Evolutionary conservation across 2,797 vertebrate genomes (phyloP).

Genomic region (Acipenser transmontanus): DNA sequence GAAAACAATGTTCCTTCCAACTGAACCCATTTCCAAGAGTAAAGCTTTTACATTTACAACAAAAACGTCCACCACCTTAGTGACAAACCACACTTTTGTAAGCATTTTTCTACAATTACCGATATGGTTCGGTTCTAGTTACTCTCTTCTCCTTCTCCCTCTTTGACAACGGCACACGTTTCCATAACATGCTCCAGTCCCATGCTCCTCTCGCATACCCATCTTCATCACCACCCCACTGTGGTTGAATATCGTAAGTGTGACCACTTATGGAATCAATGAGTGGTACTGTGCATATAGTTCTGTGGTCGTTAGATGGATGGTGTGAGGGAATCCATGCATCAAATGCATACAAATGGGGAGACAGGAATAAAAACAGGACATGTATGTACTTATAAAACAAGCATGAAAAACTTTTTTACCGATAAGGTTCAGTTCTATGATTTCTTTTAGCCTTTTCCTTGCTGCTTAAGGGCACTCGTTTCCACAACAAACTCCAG

Average conservation of each 20-base stretch:
- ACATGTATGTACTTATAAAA: slow-evolving; percentile 1
- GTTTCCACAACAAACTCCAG: slow-evolving; percentile 98
- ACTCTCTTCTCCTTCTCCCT: slow-evolving; percentile 83
- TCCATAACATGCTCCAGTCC: slow-evolving; percentile 99
- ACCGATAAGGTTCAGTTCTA: slow-evolving; percentile 95
- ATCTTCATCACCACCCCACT: slow-evolving; percentile 91
- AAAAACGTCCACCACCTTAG: background rate
- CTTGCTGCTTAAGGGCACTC: slow-evolving; percentile 84
- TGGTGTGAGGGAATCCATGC: slow-evolving; percentile 11
- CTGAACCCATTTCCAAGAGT: too few relatives aligned
- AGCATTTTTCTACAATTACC: slow-evolving; percentile 63
- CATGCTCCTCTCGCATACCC: slow-evolving; percentile 96
- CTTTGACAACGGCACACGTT: slow-evolving; percentile 85
- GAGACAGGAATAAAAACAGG: slow-evolving; percentile 36
- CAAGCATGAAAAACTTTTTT: slow-evolving; percentile 50
- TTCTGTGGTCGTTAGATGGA: slow-evolving; percentile 64
- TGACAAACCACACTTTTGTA: slow-evolving; percentile 11
- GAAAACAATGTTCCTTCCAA: too few relatives aligned
- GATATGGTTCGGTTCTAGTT: slow-evolving; percentile 93
- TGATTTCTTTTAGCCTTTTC: slow-evolving; percentile 89
- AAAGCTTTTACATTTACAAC: too few relatives aligned
- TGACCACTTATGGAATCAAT: slow-evolving; percentile 95
- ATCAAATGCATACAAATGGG: slow-evolving; percentile 34
- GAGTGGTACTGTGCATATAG: slow-evolving; percentile 90
- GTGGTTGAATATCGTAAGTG: slow-evolving; percentile 74